Conservation (phyloP, 2,888 invertebrate genomes). For the Clusia tigrina region DNA sequence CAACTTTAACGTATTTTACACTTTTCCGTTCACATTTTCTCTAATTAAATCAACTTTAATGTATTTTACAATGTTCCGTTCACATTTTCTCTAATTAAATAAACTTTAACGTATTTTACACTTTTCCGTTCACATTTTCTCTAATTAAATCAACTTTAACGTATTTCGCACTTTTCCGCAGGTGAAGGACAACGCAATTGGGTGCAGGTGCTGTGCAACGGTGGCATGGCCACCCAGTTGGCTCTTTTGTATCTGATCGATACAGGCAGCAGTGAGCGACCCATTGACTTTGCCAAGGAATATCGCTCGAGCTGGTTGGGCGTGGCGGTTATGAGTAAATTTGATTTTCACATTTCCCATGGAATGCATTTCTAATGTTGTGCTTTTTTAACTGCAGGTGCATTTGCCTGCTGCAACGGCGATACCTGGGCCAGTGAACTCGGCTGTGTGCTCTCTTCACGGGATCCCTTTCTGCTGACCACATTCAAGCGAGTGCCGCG, state of each 20-base stretch:
- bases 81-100: neutral
- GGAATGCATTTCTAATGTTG: neutral
- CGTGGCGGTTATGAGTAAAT: slow-evolving; percentile 76
- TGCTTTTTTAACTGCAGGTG: slow-evolving; percentile 64
- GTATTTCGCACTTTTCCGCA: slow-evolving; percentile 42
- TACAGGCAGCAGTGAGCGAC: slow-evolving; percentile 78
- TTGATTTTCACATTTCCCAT: neutral
- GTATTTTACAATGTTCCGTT: neutral
- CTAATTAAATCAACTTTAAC: neutral
- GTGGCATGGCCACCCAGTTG: slow-evolving; percentile 82
- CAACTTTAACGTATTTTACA: too few relatives aligned
- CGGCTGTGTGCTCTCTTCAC: slow-evolving; percentile 75
- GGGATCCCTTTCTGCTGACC: slow-evolving; percentile 79
- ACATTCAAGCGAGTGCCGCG: slow-evolving; percentile 77
- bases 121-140: neutral
- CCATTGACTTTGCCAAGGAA: slow-evolving; percentile 78
- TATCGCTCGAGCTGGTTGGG: slow-evolving; percentile 86
- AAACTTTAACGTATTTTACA: neutral
- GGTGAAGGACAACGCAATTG: slow-evolving; percentile 84
- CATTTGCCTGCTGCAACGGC: slow-evolving; percentile 82
- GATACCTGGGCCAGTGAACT: slow-evolving; percentile 93
- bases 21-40: neutral
- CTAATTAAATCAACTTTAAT: neutral
- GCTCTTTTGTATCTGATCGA: slow-evolving; percentile 81
- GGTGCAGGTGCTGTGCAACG: slow-evolving; percentile 90